These are phyloP conservation scores for Hirtodrosophila histrioides DNA, from an alignment of 2,888 invertebrate genomes.

Conservation along the genomic window DNA sequence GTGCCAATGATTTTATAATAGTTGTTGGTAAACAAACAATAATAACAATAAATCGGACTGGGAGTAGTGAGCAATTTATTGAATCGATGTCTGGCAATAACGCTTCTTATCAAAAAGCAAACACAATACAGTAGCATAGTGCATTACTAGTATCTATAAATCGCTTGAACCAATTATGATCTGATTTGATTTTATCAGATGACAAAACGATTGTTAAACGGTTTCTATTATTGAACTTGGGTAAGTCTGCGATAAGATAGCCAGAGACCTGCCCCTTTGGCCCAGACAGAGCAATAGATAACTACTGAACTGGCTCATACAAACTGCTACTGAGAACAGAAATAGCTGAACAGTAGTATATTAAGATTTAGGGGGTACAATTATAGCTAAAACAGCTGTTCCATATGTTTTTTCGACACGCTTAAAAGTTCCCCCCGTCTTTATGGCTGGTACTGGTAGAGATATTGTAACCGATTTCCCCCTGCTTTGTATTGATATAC, in stretches of 20 bases:
- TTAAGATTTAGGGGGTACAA: not conserved
- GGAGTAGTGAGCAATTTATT: slow-evolving; percentile 19
- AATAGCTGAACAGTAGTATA: not conserved
- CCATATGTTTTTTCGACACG: slow-evolving; percentile 34
- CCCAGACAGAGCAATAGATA: slow-evolving; percentile 1
- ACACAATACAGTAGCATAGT: slow-evolving; percentile 4
- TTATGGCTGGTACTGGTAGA: not conserved
- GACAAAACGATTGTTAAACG: slow-evolving; percentile 36
- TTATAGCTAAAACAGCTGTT: slow-evolving; percentile 43
- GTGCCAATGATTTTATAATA: slow-evolving; percentile 18
- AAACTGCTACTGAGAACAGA: not conserved
- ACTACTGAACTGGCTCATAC: too few species aligned
- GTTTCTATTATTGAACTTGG: slow-evolving; percentile 23
- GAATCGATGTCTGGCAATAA: slow-evolving; percentile 16
- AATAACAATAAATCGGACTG: not conserved
- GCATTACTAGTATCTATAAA: slow-evolving; percentile 32
- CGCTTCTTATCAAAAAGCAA: slow-evolving; percentile 34
- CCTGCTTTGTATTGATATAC: slow-evolving; percentile 10
- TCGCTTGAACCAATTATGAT: slow-evolving; percentile 32
- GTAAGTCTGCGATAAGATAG: slow-evolving; percentile 51
- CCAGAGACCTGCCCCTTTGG: slow-evolving; percentile 39
- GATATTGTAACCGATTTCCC: not conserved
- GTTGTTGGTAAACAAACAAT: slow-evolving; percentile 29
- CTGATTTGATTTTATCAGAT: slow-evolving; percentile 54
- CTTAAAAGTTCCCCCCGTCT: not conserved